Evolutionary conservation across 1,140 invertebrate species (phyloP).

Genomic region (Campoletis sonorensis): DNA sequence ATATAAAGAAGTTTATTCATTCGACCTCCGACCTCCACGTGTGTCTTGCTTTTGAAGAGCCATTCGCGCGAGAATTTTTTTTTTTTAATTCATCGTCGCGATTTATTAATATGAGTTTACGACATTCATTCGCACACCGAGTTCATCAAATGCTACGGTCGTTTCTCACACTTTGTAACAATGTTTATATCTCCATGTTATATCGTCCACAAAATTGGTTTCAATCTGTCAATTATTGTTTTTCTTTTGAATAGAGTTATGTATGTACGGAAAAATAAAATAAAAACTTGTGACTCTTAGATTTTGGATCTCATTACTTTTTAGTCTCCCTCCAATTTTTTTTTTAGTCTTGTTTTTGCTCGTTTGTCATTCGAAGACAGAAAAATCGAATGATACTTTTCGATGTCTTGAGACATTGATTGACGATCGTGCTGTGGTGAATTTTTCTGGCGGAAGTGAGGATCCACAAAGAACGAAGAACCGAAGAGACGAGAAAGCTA

Average conservation of each 20-base stretch:
- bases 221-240: neutral
- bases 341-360: no score
- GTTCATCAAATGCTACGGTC: neutral
- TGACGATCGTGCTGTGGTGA: constrained; percentile 17
- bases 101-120: constrained; percentile 42
- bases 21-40: constrained; percentile 38
- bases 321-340: no score
- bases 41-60: constrained; percentile 20
- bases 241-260: neutral
- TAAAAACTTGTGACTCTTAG: no score
- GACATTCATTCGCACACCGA: neutral
- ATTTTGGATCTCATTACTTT: no score
- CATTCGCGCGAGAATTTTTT: neutral
- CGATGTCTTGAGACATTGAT: neutral
- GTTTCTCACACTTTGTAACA: neutral
- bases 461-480: neutral
- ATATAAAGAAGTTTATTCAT: constrained; percentile 42
- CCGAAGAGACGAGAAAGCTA: neutral
- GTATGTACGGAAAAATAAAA: no score
- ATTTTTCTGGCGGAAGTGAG: constrained; percentile 25
- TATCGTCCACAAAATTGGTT: no score
- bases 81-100: constrained; percentile 34
- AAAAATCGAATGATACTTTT: neutral
- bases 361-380: no score
- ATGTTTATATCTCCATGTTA: no score